Percentiles rank a stretch among this genome's conserved stretches.
Evolutionary conservation across 2,888 invertebrate genomes (phyloP).

Genomic region (Abscondita cerata): DNA sequence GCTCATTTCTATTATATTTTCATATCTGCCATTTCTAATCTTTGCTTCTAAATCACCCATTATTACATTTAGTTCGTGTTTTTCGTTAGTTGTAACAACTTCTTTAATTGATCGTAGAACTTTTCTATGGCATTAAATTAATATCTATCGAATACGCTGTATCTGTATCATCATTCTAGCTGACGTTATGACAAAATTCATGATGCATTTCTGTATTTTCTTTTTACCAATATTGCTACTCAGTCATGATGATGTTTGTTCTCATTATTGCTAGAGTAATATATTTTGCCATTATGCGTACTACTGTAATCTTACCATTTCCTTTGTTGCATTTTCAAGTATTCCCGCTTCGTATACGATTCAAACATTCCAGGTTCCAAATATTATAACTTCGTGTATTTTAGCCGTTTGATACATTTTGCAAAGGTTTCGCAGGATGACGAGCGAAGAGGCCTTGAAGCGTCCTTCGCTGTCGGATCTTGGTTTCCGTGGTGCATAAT

Average conservation of each 20-base stretch:
- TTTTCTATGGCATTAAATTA: not conserved
- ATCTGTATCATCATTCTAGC: not conserved
- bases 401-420: too few relatives aligned
- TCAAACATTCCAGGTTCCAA: too few relatives aligned
- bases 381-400: too few relatives aligned
- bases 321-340: too few relatives aligned
- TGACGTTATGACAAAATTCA: not conserved
- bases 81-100: too few relatives aligned
- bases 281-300: slow-evolving; percentile 17
- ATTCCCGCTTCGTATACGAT: too few relatives aligned
- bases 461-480: too few relatives aligned
- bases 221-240: slow-evolving; percentile 21
- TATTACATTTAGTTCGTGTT: too few relatives aligned
- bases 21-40: not conserved
- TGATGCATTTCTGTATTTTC: slow-evolving; percentile 14
- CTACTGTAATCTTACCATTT: too few relatives aligned
- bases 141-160: not conserved
- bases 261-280: slow-evolving; percentile 21
- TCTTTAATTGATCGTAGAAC: not conserved
- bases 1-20: not conserved
- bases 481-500: too few relatives aligned
- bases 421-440: slow-evolving; percentile 13
- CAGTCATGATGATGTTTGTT: slow-evolving; percentile 20
- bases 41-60: too few relatives aligned
- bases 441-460: slow-evolving; percentile 12